A percentile compares a stretch with the other conserved stretches of the same genome.
Conservation (phyloP, 2,888 invertebrate species). For the Synergus japonicus region DNA sequence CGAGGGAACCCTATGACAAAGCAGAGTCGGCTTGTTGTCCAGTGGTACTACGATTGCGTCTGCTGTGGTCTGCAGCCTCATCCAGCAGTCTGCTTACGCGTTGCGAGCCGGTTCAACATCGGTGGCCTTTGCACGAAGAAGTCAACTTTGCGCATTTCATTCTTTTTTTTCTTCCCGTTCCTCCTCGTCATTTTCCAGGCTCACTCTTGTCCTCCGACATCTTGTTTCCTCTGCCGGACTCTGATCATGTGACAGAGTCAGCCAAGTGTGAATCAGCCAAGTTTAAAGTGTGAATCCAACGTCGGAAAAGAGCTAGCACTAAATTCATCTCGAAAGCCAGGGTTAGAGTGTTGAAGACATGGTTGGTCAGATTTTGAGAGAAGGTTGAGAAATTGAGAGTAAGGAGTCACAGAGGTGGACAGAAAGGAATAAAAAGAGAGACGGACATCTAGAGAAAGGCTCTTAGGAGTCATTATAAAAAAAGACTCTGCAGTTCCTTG, state of each 20-base stretch:
- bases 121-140: conserved; percentile 22
- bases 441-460: not conserved
- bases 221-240: conserved; percentile 37
- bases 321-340: not conserved
- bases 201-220: conserved; percentile 6
- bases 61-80: conserved; percentile 48
- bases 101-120: conserved; percentile 47
- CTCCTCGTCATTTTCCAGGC: conserved; percentile 3
- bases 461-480: not conserved
- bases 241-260: not conserved
- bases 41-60: conserved; percentile 43
- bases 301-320: not conserved
- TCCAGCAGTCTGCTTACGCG: conserved; percentile 52
- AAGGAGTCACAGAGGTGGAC: not conserved
- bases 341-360: not conserved
- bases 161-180: not conserved
- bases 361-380: not conserved
- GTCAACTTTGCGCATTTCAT: conserved; percentile 16
- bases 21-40: conserved; percentile 42
- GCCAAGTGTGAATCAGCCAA: not conserved
- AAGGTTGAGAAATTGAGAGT: not conserved
- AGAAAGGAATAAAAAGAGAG: not conserved
- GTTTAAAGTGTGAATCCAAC: conserved; percentile 12
- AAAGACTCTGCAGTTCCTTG: not conserved
- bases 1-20: conserved; percentile 54